Evolutionary conservation across 1,140 invertebrate genomes (phyloP).

Genomic region (Oreohelix idahoensis): DNA sequence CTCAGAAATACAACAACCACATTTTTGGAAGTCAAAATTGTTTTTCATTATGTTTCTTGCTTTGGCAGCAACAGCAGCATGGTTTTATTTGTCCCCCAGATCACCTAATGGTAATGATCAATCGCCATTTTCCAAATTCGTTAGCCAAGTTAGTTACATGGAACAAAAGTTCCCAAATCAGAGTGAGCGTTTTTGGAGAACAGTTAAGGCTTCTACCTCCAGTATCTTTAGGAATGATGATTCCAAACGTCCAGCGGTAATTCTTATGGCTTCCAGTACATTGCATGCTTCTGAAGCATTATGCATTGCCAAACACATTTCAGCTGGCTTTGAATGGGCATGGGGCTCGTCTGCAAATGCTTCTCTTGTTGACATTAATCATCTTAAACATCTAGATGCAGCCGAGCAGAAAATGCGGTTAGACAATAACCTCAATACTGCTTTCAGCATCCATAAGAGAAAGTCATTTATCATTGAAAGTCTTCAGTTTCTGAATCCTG

Average conservation of each 20-base stretch:
- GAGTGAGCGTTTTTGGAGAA: neutral
- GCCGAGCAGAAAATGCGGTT: conserved; percentile 48
- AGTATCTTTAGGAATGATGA: neutral
- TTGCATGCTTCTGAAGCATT: neutral
- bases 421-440: conserved; percentile 44
- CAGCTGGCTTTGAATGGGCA: neutral
- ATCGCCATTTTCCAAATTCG: conserved; percentile 8
- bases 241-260: conserved; percentile 6
- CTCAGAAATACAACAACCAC: neutral
- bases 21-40: neutral
- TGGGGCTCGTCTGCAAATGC: neutral
- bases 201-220: conserved; percentile 2
- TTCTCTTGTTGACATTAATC: neutral
- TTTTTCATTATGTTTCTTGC: neutral
- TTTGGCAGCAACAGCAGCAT: neutral
- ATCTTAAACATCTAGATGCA: conserved; percentile 11
- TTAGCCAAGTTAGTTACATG: neutral
- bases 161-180: conserved; percentile 8
- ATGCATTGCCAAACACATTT: conserved; percentile 23
- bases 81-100: too few species aligned
- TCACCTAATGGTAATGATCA: too few species aligned
- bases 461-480: conserved; percentile 55
- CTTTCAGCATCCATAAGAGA: conserved; percentile 29
- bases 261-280: conserved; percentile 22
- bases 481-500: conserved; percentile 51